Evolutionary conservation across 1,140 invertebrate genomes (phyloP), one percentile per base, ranked within the genome.

Genomic region (Melanaphis sacchari): DNA sequence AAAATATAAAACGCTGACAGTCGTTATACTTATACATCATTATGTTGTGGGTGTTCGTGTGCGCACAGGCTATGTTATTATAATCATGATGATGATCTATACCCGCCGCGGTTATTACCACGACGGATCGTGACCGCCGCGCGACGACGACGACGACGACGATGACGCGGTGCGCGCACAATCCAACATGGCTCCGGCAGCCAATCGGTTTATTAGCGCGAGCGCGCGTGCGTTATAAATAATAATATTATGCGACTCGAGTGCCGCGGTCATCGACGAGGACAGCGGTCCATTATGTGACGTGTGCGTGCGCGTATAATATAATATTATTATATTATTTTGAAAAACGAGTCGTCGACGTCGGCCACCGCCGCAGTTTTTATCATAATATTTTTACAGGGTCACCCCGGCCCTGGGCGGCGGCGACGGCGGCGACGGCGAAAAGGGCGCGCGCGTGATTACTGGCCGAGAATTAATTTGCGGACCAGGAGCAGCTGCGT

Each of bases 341-440:
- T 31, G 59, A 76, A 76, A 76, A 49, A n/a, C 43, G 18, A 7
- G 36, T 22, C 2, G 21, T 7, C 2, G 38, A 9, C 24, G 84
- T 9, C 41, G 43, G 43, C 5, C 18, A 26, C 7, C 46, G n/a
- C 31, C 87, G 43, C 15, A 36, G 46, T 24, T 89, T 89, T 89
- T 89, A 89, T 89, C 87, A 89, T 40, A 89, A 89, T 89, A 89
- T 89, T 89, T 89, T 89, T 89, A 89, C 87, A 89, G 87, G 87
- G 87, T 52, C 46, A 22, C 2, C 31, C 24, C 11, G 85, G 22
- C n/a, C 15, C 66, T n/a, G n/a, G n/a, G n/a, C n/a, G n/a, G 15
- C 46, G 11, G 46, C 46, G 46, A 15, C 15, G 46, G 46, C 46
- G 46, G 18, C 15, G 46, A 15, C 15, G 46, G 85, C 41, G 41